Conservation (phyloP, 2,888 invertebrate species). For the Lasius fuliginosus region DNA sequence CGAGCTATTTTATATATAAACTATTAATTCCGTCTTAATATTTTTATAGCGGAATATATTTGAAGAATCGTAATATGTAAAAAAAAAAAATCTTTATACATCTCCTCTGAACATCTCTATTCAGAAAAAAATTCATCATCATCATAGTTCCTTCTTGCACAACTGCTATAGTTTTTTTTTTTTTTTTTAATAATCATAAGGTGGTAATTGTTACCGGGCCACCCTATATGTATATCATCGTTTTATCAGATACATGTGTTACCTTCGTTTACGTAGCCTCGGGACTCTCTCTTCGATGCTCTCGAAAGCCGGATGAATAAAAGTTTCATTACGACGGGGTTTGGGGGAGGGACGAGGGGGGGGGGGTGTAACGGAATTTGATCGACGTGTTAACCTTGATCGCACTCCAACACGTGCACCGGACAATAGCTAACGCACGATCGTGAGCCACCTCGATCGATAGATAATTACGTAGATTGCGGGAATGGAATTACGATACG, state of each 20-base stretch:
- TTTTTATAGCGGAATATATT: neutral
- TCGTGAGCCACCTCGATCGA: conserved; percentile 33
- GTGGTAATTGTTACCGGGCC: neutral
- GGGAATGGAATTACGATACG: conserved; percentile 53
- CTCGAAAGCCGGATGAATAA: conserved; percentile 17
- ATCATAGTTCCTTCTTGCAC: neutral
- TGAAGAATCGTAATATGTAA: neutral
- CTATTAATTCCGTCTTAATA: neutral
- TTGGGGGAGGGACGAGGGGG: neutral
- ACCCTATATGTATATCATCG: neutral
- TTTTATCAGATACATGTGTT: neutral
- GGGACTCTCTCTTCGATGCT: neutral
- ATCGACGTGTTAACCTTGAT: conserved; percentile 54
- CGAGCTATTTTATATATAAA: neutral
- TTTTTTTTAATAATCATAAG: neutral
- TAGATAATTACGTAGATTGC: conserved; percentile 54
- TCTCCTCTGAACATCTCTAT: too few relatives aligned
- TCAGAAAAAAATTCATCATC: neutral
- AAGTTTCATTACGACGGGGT: conserved; percentile 32
- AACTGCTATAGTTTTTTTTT: neutral
- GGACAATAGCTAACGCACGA: conserved; percentile 47
- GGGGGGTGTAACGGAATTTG: conserved; percentile 47
- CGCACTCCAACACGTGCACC: conserved; percentile 37
- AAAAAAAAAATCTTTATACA: too few relatives aligned
- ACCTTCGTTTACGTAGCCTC: neutral